phyloP scores from a whole-genome alignment of 1,140 invertebrate species.

The Drosophila neocordata region DNA sequence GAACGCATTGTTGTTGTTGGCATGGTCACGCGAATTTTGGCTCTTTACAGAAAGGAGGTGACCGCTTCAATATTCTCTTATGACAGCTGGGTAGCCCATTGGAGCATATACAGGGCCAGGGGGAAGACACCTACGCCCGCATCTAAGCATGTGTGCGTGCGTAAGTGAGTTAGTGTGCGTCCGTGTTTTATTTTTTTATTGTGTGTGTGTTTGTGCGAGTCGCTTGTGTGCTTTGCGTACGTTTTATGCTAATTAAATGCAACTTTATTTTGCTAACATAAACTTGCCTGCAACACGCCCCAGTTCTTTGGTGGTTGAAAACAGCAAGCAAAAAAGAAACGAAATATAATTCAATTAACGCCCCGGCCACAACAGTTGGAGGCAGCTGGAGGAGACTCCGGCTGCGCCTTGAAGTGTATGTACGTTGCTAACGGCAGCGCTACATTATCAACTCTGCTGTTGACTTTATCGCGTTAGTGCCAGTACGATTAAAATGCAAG shows the following conservation, averaged over 20 bases:
- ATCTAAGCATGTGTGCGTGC: constrained; percentile 41
- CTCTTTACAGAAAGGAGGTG: constrained; percentile 49
- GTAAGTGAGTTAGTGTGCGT: constrained; percentile 9
- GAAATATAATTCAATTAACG: constrained; percentile 69
- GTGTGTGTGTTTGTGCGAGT: constrained; percentile 23
- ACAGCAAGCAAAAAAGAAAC: constrained; percentile 32
- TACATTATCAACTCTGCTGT: constrained; percentile 47
- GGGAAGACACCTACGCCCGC: constrained; percentile 1
- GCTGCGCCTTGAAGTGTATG: constrained; percentile 3
- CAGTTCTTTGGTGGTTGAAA: constrained; percentile 16
- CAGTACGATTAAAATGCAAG: constrained; percentile 47
- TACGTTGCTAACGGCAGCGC: constrained; percentile 9
- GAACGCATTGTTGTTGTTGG: constrained; percentile 36
- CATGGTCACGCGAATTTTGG: constrained; percentile 71
- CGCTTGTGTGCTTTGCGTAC: constrained; percentile 36
- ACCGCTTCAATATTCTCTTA: constrained; percentile 22
- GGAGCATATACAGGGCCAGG: not conserved
- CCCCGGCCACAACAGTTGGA: constrained; percentile 15
- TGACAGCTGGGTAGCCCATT: constrained; percentile 37
- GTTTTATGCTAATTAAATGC: constrained; percentile 76
- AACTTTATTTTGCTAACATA: constrained; percentile 56
- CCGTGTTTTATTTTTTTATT: no score
- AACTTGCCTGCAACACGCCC: constrained; percentile 4
- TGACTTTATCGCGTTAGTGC: constrained; percentile 53
- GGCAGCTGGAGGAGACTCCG: constrained; percentile 3